phyloP scores from a whole-genome alignment of 2,797 vertebrate genomes.

The Chrysocyon brachyurus region DNA sequence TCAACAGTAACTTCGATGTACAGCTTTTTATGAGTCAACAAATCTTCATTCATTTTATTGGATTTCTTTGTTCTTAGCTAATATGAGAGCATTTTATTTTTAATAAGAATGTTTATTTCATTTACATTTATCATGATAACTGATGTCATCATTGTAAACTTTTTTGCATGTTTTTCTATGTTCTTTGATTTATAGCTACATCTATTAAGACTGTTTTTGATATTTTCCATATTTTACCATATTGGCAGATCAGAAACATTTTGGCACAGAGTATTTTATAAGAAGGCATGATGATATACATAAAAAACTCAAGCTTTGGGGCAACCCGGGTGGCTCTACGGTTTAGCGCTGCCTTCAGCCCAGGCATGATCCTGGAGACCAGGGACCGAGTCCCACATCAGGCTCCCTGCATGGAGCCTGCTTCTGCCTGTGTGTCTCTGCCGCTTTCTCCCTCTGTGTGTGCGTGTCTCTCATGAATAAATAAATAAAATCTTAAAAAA shows the following conservation, averaged over 20 bases:
- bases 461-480: too few species aligned
- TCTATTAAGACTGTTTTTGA: not conserved
- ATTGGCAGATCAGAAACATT: not conserved
- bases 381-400: too few species aligned
- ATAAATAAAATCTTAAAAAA: too few species aligned
- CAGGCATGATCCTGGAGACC: too few species aligned
- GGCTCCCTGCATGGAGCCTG: too few species aligned
- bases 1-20: not conserved
- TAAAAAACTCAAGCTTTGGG: not conserved
- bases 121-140: not conserved
- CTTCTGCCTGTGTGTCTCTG: too few species aligned
- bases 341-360: too few species aligned
- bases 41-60: not conserved
- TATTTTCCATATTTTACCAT: not conserved
- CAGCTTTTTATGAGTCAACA: not conserved
- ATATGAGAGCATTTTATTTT: not conserved
- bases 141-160: not conserved
- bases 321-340: too few species aligned
- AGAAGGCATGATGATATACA: not conserved
- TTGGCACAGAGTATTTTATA: not conserved
- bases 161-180: not conserved
- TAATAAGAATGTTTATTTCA: not conserved
- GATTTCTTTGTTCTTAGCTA: constrained; percentile 12
- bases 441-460: too few species aligned
- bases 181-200: not conserved